Conservation (phyloP, 2,888 invertebrate genomes). For the Fabriciana adippe region DNA sequence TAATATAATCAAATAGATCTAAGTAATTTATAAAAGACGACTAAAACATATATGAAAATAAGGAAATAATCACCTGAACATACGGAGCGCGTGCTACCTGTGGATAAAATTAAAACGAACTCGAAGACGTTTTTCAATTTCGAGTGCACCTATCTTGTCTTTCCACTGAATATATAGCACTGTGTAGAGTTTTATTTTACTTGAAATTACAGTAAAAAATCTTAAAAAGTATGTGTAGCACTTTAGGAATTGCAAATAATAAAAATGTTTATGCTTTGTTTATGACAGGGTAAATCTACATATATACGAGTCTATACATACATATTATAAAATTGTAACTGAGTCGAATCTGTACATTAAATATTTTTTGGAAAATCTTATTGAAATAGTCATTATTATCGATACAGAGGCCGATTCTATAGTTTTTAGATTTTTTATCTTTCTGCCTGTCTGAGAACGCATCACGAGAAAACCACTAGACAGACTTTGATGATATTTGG, state of each 20-base stretch:
- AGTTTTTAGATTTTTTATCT: neutral
- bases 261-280: too few relatives aligned
- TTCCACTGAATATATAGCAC: conserved; percentile 4
- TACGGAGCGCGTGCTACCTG: neutral
- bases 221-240: neutral
- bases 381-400: too few relatives aligned
- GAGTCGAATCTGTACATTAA: too few relatives aligned
- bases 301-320: too few relatives aligned
- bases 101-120: conserved; percentile 19
- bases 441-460: neutral
- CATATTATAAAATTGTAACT: too few relatives aligned
- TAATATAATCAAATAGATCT: too few relatives aligned
- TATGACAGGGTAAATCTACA: too few relatives aligned
- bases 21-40: conserved; percentile 3
- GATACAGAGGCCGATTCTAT: too few relatives aligned
- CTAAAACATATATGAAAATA: neutral
- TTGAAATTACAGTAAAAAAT: neutral
- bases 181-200: neutral
- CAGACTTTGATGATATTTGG: too few relatives aligned
- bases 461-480: neutral
- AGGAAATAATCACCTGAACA: too few relatives aligned
- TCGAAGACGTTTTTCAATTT: conserved; percentile 19
- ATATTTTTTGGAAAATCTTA: too few relatives aligned
- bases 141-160: conserved; percentile 3
- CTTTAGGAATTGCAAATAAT: too few relatives aligned